A percentile compares a stretch with the other conserved stretches of the same genome.
phyloP scores from a whole-genome alignment of 2,888 invertebrate genomes.

The Euphydryas editha region DNA sequence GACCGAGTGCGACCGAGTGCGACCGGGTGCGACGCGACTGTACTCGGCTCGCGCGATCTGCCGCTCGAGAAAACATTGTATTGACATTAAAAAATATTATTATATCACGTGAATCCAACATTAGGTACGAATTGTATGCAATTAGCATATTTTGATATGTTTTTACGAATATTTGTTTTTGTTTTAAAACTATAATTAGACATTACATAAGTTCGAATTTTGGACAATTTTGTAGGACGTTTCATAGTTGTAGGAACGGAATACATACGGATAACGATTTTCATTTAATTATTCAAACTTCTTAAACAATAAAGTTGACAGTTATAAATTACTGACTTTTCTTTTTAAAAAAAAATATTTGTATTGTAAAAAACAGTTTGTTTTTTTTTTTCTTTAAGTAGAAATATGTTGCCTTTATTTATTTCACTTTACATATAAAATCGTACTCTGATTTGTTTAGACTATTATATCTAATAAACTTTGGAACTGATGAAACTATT shows the following conservation, averaged over 20 bases:
- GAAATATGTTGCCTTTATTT: constrained; percentile 40
- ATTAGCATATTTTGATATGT: constrained; percentile 44
- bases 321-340: constrained; percentile 35
- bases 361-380: constrained; percentile 36
- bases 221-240: constrained; percentile 45
- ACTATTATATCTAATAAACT: constrained; percentile 42
- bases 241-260: constrained; percentile 43
- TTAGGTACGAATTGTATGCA: constrained; percentile 42
- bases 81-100: constrained; percentile 24
- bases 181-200: constrained; percentile 39
- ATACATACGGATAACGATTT: constrained; percentile 38
- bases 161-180: constrained; percentile 41
- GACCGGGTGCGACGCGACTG: too few relatives aligned
- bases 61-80: constrained; percentile 26
- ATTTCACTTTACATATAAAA: constrained; percentile 39
- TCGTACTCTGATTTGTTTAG: constrained; percentile 41
- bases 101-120: constrained; percentile 35
- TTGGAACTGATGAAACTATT: constrained; percentile 39
- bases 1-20: too few relatives aligned
- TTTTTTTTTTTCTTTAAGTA: constrained; percentile 37
- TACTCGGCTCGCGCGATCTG: constrained; percentile 9
- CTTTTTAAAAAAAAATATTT: constrained; percentile 28
- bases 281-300: constrained; percentile 38
- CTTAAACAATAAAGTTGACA: constrained; percentile 42
- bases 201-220: constrained; percentile 41